Evolutionary conservation across 1,140 invertebrate genomes (phyloP), one percentile per base, ranked within the genome.

Genomic region (Protaetia brevitarsis): DNA sequence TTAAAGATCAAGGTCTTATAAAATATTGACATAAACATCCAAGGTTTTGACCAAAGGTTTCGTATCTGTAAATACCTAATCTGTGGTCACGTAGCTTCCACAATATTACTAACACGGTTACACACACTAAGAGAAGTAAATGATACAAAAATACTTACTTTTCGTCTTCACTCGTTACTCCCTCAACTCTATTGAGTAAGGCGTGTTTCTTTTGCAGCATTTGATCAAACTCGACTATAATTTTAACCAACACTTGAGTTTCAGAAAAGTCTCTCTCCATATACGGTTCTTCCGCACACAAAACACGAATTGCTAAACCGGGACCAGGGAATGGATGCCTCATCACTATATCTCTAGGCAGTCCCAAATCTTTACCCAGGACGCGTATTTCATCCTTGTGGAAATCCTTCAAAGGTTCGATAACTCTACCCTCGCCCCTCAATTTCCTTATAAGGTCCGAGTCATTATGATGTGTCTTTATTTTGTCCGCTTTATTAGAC

Each of bases 391-490:
- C 98, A 80, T 99, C 97, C 83, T 99, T 99, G 77, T 99, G 97
- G 78, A 99, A 99, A 82, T 99, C 97, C 82, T 91, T 93, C 10
- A 99, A 83, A n/a, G 97, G 97, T 82, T 99, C 97, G 19, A 99
- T 90, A 11, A 99, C 95, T 65, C 93, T 83, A 10, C 93, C 96
- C 92, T 62, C 81, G 69, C 87, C 85, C 66, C 97, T 83, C 57
- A 99, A 82, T 76, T 91, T 85, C 74, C 71, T 96, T 82, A 99
- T 95, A 19, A 99, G 83, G 74, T 95, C 94, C 30, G 94, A 98
- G 79, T 99, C 97, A 79, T 99, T 99, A 83, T 99, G 97, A 82
- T 99, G 97, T n/a, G 97, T 99, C 83, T 99, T 99, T 73, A 99
- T 99, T 10, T 90, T 91, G 78, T 97, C 94, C 4, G 97, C 97